Conservation (phyloP, 2,113 vertebrate genomes). For the Zootoca vivipara region DNA sequence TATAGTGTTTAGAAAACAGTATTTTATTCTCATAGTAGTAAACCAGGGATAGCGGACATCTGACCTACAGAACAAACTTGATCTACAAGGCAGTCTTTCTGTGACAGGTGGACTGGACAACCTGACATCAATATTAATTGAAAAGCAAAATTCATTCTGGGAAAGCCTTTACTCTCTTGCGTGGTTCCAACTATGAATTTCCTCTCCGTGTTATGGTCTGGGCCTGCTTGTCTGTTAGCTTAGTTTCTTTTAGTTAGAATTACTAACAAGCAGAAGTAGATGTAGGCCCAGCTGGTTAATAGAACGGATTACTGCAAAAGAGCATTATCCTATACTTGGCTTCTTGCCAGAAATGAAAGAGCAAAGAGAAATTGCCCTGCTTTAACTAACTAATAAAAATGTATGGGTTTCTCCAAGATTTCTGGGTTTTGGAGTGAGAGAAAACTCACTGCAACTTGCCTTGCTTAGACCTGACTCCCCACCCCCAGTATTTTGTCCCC, state of each 20-base stretch:
- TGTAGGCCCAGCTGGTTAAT: neutral
- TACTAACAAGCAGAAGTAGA: neutral
- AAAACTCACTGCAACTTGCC: no score
- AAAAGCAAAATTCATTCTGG: neutral
- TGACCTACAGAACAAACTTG: no score
- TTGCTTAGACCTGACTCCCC: neutral
- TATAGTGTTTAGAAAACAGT: neutral
- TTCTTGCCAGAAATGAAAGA: neutral
- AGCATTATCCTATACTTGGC: neutral
- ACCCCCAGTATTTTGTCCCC: neutral
- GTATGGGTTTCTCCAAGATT: neutral
- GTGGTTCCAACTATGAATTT: neutral
- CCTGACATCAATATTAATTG: neutral
- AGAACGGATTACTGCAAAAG: neutral
- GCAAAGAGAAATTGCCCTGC: neutral
- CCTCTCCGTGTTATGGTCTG: neutral
- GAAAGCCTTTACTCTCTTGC: neutral
- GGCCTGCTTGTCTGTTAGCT: neutral
- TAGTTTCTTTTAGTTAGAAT: neutral
- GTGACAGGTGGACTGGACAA: no score
- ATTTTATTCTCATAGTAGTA: neutral
- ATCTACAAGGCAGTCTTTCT: no score
- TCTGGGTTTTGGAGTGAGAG: neutral
- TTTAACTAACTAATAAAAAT: neutral
- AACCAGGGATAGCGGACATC: neutral